Base-by-base conservation (phyloP, 2,797 vertebrate species). In the Ptychobarbus kaznakovi region DNA sequence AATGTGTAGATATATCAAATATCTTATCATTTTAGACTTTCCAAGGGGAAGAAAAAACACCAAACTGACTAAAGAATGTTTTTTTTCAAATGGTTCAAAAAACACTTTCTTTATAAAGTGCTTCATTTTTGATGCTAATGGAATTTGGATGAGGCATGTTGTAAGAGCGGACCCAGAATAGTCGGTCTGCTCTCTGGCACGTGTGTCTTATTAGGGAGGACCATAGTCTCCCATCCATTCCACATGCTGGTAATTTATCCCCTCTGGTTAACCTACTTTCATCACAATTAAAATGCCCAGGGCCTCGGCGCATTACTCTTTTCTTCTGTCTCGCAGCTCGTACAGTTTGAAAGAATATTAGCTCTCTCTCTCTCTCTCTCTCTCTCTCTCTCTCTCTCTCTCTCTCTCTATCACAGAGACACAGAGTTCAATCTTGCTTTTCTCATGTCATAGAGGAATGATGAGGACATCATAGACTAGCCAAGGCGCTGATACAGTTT, bases 191-290 rank as follows among this genome's bases (percentile, higher is more conserved):
- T 56, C 42, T 15, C 16, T 22, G 44, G 61, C 72, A 58, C 75
- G 2, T 81, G 53, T 49, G 75, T 77, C 79, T 82, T 76, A 69
- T 88, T 35, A 28, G 66, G 70, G 35, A 85, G 72, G 75, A 81
- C 32, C 42, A 63, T 76, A 72, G 77, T 80, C 56, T 70, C 69
- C 73, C 85, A 88, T 88, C 77, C 76, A 87, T 85, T 82, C 83
- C 87, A 86, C 88, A 87, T 88, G 72, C 73, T 86, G 75, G 80
- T 83, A 84, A 88, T 89, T 82, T 86, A 87, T 90, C 86, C 86
- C 84, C 83, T 82, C 89, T 88, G 89, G 84, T 90, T 89, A 91
- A 91, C 91, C 86, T 90, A 90, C 90, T 90, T 90, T 90, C 83
- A 89, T 83, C 38, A 80, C 87, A 86, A 84, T 89, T 89, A 87